A percentile compares a stretch with the other conserved stretches of the same genome.
These are phyloP conservation scores for Hydrotaea diabolus DNA, from an alignment of 2,888 invertebrate genomes.

Conservation along the genomic window DNA sequence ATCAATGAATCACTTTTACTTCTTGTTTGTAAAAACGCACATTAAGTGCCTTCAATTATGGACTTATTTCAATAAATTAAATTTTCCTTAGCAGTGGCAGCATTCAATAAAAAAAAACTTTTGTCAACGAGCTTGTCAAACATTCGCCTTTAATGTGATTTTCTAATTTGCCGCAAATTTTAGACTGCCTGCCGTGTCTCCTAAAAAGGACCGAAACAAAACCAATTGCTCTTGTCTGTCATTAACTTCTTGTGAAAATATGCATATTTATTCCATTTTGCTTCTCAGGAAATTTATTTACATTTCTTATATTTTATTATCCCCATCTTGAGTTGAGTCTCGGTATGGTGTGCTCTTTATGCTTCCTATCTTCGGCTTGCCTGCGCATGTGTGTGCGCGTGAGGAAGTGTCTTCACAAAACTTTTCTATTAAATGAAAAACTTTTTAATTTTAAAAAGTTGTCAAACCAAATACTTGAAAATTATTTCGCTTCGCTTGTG, in stretches of 20 bases:
- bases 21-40: too few species aligned
- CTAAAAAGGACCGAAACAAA: background rate
- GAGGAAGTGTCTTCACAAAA: background rate
- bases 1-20: too few species aligned
- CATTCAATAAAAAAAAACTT: background rate
- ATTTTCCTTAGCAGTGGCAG: too few species aligned
- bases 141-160: constrained; percentile 2
- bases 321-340: background rate
- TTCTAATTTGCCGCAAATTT: background rate
- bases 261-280: constrained; percentile 17
- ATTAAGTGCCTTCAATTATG: too few species aligned
- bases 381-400: background rate
- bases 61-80: too few species aligned
- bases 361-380: background rate
- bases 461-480: constrained; percentile 58
- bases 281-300: constrained; percentile 31
- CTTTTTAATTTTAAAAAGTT: constrained; percentile 56
- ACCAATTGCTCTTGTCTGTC: background rate
- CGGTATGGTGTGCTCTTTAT: background rate
- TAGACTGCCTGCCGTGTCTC: background rate
- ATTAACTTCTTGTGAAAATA: constrained; percentile 16
- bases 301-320: constrained; percentile 39
- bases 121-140: background rate
- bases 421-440: constrained; percentile 48
- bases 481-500: constrained; percentile 41